Evolutionary conservation across 1,140 invertebrate species (phyloP).

Genomic region (Arion vulgaris): DNA sequence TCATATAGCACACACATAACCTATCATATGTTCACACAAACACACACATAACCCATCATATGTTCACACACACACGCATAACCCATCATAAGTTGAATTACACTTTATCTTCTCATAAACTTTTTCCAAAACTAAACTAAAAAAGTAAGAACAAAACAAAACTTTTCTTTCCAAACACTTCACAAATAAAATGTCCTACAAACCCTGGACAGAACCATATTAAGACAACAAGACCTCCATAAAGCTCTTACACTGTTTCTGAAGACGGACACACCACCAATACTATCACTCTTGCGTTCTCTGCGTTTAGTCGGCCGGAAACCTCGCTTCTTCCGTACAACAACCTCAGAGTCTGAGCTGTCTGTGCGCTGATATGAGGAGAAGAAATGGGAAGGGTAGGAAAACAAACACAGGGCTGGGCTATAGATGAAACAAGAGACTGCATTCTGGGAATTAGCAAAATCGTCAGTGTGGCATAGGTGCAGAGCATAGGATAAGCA

Average conservation of each 20-base stretch:
- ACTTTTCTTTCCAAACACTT: no score
- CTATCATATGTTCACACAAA: no score
- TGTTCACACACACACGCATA: no score
- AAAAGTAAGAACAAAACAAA: no score
- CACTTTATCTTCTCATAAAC: no score
- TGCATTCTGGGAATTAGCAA: not conserved
- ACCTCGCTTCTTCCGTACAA: constrained; percentile 21
- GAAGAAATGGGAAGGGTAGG: not conserved
- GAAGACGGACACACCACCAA: constrained; percentile 1
- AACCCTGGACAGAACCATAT: no score
- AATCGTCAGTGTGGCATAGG: not conserved
- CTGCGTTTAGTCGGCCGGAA: constrained; percentile 3
- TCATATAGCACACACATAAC: no score
- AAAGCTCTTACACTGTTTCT: not conserved
- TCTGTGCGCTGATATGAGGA: constrained; percentile 2
- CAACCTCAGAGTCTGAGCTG: constrained; percentile 22
- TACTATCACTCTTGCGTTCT: constrained; percentile 14
- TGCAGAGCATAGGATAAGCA: not conserved
- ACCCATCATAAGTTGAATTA: no score
- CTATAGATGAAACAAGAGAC: not conserved
- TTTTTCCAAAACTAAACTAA: no score
- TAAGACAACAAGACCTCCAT: not conserved
- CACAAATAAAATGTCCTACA: no score
- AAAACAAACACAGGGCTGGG: not conserved
- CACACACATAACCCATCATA: no score